Evolutionary conservation across 2,888 invertebrate genomes (phyloP).

Genomic region (Portevinia maculata): DNA sequence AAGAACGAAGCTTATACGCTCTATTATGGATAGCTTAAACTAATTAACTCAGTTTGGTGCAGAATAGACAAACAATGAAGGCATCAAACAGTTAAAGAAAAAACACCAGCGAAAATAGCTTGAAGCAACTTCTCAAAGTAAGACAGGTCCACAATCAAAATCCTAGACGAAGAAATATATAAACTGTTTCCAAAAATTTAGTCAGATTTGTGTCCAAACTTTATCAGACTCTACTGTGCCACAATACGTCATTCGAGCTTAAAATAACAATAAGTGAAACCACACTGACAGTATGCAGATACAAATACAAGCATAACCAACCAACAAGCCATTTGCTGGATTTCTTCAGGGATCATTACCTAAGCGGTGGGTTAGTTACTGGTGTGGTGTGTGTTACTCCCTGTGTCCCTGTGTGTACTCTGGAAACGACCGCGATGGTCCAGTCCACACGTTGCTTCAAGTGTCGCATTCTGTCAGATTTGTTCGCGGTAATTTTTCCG

Average conservation of each 20-base stretch:
- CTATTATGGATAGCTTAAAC: no score
- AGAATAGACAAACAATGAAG: no score
- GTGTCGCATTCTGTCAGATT: slow-evolving; percentile 81
- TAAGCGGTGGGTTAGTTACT: slow-evolving; percentile 45
- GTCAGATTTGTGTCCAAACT: not conserved
- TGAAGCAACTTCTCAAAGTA: no score
- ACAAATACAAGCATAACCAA: slow-evolving; percentile 21
- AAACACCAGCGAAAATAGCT: no score
- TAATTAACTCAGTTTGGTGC: no score
- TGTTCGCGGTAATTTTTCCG: slow-evolving; percentile 79
- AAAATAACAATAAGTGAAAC: slow-evolving; percentile 7
- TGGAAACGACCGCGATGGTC: not conserved
- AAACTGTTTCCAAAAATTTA: no score
- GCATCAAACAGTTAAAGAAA: no score
- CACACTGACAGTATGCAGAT: slow-evolving; percentile 12
- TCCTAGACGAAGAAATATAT: no score
- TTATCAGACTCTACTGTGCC: slow-evolving; percentile 12
- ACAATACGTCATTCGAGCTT: not conserved
- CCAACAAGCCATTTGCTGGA: slow-evolving; percentile 49
- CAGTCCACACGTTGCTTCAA: slow-evolving; percentile 75
- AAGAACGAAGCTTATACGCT: no score
- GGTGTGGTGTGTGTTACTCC: slow-evolving; percentile 53
- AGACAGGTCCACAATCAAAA: no score
- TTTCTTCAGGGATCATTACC: slow-evolving; percentile 66
- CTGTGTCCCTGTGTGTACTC: not conserved